Percentiles rank a stretch among this genome's conserved stretches.
Conservation (phyloP, 2,888 invertebrate genomes). For the Noctua comes region DNA sequence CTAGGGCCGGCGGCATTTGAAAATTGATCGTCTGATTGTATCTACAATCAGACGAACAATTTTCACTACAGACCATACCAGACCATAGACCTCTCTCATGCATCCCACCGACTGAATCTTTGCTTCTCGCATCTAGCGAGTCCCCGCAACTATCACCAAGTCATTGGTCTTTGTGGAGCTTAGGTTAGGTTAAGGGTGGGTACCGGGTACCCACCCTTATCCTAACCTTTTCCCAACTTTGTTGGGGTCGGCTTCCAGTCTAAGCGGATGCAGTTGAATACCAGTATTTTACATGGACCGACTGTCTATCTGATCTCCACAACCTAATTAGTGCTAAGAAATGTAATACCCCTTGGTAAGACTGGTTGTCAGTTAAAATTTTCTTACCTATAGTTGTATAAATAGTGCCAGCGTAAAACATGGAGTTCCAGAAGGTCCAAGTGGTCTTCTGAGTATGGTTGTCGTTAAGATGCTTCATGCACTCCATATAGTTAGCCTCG, state of each 20-base stretch:
- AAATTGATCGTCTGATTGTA: no score
- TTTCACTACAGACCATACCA: not conserved
- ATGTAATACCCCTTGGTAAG: not conserved
- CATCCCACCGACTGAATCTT: not conserved
- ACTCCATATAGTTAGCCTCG: slow-evolving; percentile 88
- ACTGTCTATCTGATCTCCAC: not conserved
- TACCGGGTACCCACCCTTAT: no score
- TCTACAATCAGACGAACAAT: no score
- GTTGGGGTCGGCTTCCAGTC: not conserved
- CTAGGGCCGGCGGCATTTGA: no score
- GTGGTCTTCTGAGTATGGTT: slow-evolving; percentile 87
- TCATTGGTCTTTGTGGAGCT: not conserved
- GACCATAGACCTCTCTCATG: no score
- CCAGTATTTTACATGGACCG: not conserved
- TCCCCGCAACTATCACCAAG: not conserved
- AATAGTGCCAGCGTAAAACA: slow-evolving; percentile 96
- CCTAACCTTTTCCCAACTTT: not conserved
- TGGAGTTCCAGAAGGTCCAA: slow-evolving; percentile 96
- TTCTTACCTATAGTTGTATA: slow-evolving; percentile 96
- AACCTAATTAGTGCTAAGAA: not conserved
- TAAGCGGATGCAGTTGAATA: not conserved
- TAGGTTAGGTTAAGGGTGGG: no score
- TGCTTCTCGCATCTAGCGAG: not conserved
- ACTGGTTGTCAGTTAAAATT: not conserved
- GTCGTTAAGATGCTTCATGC: slow-evolving; percentile 83